Evolutionary conservation across 2,113 vertebrate species (phyloP), one percentile per base, ranked within the genome.

Genomic region (Hipposideros armiger): DNA sequence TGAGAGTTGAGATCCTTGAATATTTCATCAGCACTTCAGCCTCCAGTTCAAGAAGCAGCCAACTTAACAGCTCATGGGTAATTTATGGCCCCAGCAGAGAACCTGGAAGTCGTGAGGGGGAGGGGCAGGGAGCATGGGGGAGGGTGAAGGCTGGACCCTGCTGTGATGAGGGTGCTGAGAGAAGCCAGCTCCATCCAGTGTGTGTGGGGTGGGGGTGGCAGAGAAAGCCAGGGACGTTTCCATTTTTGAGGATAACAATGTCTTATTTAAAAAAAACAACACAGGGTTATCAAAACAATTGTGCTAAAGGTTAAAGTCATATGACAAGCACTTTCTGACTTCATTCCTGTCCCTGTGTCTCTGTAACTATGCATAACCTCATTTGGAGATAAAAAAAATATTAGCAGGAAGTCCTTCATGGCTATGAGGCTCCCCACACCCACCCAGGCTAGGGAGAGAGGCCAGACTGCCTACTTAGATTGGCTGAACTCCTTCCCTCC

Each of bases 1-100:
- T 70, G 94, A 94, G 90, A 78, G 82, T 95, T 96, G 94, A 96
- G 88, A 96, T 92, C 88, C 69, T 90, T 97, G 88, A 97, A 97
- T 98, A 98, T 98, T 98, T 98, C 97, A 98, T 98, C 94, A 96
- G 96, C 87, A 88, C 96, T 94, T 97, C 87, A 87, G 93, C 83
- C 84, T 96, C 94, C 87, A 69, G 78, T 76, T 36, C 93, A 96
- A 84, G 92, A 62, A 60, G 83, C 88, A 67, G 95, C 92, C 96
- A 93, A 88, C 83, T 70, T 84, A 82, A 54, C 82, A 94, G 87
- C 94, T 95, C 94, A 91, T 95, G 89, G 94, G 78, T 97, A 96
- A 98, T 98, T 97, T 94, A 97, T 82, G 86, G 76, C 50, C 42
- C 72, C 28, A 47, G 82, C 73, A 64, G 87, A 82, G 91, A 96